These are phyloP conservation scores for Apocrypta bakeri DNA, from an alignment of 1,140 invertebrate species.

Conservation along the genomic window DNA sequence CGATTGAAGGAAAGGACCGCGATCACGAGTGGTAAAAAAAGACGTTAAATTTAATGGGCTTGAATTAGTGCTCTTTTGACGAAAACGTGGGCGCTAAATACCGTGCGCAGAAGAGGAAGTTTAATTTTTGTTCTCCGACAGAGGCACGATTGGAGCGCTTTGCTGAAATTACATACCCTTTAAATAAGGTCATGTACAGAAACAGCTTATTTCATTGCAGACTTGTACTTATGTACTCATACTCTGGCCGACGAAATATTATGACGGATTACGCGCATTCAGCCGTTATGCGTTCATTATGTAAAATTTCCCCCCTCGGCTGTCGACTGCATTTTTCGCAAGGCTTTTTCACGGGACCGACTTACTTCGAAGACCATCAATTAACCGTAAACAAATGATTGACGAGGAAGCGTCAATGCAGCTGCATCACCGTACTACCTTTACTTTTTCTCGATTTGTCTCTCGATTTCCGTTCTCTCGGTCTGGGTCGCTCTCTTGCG, in stretches of 20 bases:
- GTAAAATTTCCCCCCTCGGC: neutral
- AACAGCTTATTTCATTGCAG: neutral
- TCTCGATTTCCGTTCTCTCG: conserved; percentile 23
- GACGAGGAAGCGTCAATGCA: no score
- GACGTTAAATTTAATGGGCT: neutral
- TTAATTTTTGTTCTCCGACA: neutral
- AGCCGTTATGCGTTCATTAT: neutral
- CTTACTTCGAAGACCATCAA: neutral
- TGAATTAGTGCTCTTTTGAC: neutral
- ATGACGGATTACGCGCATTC: neutral
- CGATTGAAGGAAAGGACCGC: neutral
- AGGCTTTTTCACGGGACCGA: neutral
- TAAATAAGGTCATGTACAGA: neutral
- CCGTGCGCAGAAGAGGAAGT: neutral
- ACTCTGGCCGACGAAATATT: neutral
- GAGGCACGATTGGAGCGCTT: neutral
- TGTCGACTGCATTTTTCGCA: neutral
- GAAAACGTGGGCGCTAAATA: neutral
- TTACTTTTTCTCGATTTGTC: no score
- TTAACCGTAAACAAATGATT: neutral
- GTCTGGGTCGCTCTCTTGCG: neutral
- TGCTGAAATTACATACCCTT: neutral
- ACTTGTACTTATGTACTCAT: neutral
- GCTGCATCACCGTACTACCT: no score
- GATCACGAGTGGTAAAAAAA: neutral